Conservation (phyloP, 2,888 invertebrate species). For the Hermaeophaga mercurialis region DNA sequence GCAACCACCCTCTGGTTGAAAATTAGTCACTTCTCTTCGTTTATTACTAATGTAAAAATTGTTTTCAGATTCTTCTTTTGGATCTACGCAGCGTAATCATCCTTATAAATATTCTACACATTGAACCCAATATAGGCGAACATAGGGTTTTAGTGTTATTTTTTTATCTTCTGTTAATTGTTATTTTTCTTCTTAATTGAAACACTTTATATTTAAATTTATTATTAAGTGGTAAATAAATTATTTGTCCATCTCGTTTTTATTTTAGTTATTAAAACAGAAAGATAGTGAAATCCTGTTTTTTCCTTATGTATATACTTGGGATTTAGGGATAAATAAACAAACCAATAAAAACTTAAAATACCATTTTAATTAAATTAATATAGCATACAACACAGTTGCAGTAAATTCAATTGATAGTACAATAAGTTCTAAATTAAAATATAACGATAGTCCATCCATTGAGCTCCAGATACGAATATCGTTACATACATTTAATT, state of each 20-base stretch:
- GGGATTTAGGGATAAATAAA: too few relatives aligned
- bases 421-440: conserved; percentile 55
- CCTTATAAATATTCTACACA: conserved; percentile 5
- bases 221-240: conserved; percentile 13
- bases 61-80: conserved; percentile 4
- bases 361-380: conserved; percentile 58
- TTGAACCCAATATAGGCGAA: background rate
- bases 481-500: conserved; percentile 44
- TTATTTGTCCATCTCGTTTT: conserved; percentile 5
- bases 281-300: too few relatives aligned
- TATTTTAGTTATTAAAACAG: too few relatives aligned
- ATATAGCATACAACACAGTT: conserved; percentile 59
- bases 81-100: background rate
- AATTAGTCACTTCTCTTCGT: too few relatives aligned
- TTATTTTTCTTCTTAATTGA: background rate
- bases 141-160: conserved; percentile 8
- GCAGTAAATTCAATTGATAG: conserved; percentile 49
- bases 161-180: conserved; percentile 9
- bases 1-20: too few relatives aligned
- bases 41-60: background rate
- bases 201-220: background rate
- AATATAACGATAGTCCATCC: conserved; percentile 50
- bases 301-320: too few relatives aligned
- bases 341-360: conserved; percentile 45
- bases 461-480: conserved; percentile 47